phyloP scores from a whole-genome alignment of 2,113 vertebrate species.

The Heterochromis multidens region DNA sequence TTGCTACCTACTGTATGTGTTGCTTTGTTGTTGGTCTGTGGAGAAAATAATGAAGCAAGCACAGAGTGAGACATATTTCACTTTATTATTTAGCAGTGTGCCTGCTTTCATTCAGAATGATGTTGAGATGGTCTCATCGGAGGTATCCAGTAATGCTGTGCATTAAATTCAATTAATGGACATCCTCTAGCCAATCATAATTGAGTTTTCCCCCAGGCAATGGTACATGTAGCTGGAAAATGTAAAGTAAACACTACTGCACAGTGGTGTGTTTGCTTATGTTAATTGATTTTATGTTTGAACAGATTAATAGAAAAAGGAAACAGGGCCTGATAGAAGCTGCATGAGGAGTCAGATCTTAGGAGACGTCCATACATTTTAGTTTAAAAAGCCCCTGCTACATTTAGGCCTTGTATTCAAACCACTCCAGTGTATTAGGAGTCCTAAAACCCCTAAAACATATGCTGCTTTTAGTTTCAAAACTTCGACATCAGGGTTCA shows the following conservation, averaged over 20 bases:
- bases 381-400: not conserved
- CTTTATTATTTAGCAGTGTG: not conserved
- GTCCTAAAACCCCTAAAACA: not conserved
- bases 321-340: not conserved
- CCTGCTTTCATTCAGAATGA: conserved; percentile 12
- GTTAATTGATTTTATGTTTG: conserved; percentile 28
- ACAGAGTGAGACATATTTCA: not conserved
- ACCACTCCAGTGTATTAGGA: not conserved
- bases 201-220: conserved; percentile 20
- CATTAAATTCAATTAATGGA: conserved; percentile 44
- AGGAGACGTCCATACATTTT: not conserved
- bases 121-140: not conserved
- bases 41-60: not conserved
- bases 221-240: conserved; percentile 32
- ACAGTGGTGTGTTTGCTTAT: not conserved
- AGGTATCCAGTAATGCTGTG: conserved; percentile 37
- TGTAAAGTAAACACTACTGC: conserved; percentile 17
- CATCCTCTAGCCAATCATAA: conserved; percentile 43
- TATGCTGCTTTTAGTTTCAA: not conserved
- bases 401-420: not conserved
- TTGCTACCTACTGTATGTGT: not conserved
- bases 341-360: not conserved
- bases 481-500: not conserved
- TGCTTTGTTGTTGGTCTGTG: not conserved
- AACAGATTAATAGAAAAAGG: conserved; percentile 19